Percentiles rank a stretch among this genome's conserved stretches.
These are phyloP conservation scores for Acrobasis consociella DNA, from an alignment of 2,888 invertebrate genomes.

Conservation along the genomic window DNA sequence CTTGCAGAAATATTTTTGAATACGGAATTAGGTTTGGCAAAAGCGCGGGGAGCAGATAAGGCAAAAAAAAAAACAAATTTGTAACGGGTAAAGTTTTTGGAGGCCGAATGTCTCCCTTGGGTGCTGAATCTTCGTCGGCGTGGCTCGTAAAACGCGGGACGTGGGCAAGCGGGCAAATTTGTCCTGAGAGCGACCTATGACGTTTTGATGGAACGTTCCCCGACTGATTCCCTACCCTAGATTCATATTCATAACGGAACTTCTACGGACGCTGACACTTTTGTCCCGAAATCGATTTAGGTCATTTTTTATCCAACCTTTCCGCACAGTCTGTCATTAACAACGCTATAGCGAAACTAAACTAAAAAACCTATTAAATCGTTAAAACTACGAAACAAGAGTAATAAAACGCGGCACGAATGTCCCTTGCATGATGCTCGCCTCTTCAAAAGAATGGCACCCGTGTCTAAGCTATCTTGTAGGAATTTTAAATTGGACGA, in stretches of 20 bases:
- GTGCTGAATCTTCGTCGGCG: constrained; percentile 82
- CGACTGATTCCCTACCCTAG: constrained; percentile 75
- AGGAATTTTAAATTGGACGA: constrained; percentile 84
- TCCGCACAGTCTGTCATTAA: constrained; percentile 30
- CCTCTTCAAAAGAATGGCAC: constrained; percentile 81
- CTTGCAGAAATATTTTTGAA: constrained; percentile 83
- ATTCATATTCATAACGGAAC: constrained; percentile 81
- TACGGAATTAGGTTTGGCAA: constrained; percentile 83
- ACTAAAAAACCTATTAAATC: constrained; percentile 28
- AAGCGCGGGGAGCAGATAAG: constrained; percentile 81
- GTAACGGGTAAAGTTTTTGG: constrained; percentile 83
- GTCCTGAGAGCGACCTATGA: constrained; percentile 82
- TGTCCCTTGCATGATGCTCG: constrained; percentile 73
- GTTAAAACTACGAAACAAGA: constrained; percentile 41
- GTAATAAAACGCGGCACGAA: constrained; percentile 51
- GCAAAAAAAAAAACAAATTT: constrained; percentile 83
- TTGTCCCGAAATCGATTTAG: constrained; percentile 55
- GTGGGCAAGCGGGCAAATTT: constrained; percentile 82
- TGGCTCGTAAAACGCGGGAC: constrained; percentile 81
- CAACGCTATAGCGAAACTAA: constrained; percentile 26
- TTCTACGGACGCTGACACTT: constrained; percentile 60
- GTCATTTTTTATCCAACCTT: constrained; percentile 23
- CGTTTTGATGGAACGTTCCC: constrained; percentile 81
- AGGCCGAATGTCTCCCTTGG: constrained; percentile 81
- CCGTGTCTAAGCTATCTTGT: constrained; percentile 82